Base-by-base conservation (phyloP, 2,797 vertebrate genomes). In the Xenentodon cancila region DNA sequence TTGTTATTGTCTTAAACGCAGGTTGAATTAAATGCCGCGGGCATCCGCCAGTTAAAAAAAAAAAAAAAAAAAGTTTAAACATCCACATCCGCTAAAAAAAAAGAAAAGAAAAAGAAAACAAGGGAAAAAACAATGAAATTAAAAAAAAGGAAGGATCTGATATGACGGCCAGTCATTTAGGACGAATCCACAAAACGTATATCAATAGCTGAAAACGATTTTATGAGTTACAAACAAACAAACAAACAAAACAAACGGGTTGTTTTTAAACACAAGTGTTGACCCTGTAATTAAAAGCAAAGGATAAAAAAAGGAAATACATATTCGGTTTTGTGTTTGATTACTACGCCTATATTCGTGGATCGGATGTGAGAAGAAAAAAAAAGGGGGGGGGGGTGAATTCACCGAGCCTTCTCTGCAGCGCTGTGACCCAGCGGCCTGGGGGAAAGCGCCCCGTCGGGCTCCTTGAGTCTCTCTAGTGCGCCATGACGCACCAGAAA, bases 401-500 rank as follows among this genome's bases (percentile, higher is more conserved):
- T 25, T 25, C 25, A 3, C 5, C 3, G 25, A 25, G 25, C 32
- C 32, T 7, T 32, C 7, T 32, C 7, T 32, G 32, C 32, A 32
- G 32, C 32, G 32, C 25, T 25, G 25, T 25, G 25, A 25, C 25
- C n/a, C 25, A 5, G 25, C 25, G 25, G 25, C 57, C 71, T 59
- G 58, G 47, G 21, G 34, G 32, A 67, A 74, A 59, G 42, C 65
- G 49, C 37, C 71, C 71, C 49, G 19, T 13, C 51, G 25, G 59
- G 57, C 65, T 48, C 49, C 62, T 73, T 34, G 37, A 53, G 59
- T 64, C 68, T 65, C 68, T 65, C 52, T 66, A 64, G 71, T 78
- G 77, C 71, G 37, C 73, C 73, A 67, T 72, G 80, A 77, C 50
- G 73, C 77, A 67, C 49, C 68, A 66, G 47, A 78, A 76, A 75